phyloP scores from a whole-genome alignment of 2,113 vertebrate genomes.

The Martes martes region DNA sequence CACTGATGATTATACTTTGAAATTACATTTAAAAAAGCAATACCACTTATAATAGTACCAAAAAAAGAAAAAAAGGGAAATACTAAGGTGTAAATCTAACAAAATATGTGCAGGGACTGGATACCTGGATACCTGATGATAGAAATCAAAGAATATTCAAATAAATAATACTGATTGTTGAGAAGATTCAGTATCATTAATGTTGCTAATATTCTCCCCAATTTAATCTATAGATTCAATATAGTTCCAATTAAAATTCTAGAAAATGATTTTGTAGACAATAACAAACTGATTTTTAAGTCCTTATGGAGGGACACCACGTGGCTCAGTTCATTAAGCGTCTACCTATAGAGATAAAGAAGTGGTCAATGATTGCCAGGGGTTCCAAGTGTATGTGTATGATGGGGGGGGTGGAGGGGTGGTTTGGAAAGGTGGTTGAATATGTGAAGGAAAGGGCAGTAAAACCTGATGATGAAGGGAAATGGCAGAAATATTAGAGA shows the following conservation, averaged over 20 bases:
- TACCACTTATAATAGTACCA: background rate
- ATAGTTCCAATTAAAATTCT: background rate
- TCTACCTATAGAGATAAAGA: background rate
- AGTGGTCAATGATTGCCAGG: background rate
- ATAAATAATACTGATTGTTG: background rate
- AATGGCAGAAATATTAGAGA: background rate
- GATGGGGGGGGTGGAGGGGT: no score
- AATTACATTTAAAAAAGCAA: background rate
- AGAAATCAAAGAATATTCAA: background rate
- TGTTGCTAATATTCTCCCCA: background rate
- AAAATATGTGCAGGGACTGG: background rate
- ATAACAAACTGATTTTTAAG: background rate
- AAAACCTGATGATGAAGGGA: background rate
- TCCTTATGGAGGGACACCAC: background rate
- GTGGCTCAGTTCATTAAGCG: no score
- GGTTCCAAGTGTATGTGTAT: background rate
- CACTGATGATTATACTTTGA: background rate
- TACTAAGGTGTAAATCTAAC: background rate
- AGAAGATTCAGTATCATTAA: background rate
- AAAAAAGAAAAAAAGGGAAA: background rate
- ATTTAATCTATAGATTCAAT: background rate
- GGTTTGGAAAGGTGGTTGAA: background rate
- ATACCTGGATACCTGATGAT: background rate
- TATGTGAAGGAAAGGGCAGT: background rate
- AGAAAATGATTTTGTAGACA: background rate